Evolutionary conservation across 2,113 vertebrate genomes (phyloP).

Genomic region (Barbus barbus): DNA sequence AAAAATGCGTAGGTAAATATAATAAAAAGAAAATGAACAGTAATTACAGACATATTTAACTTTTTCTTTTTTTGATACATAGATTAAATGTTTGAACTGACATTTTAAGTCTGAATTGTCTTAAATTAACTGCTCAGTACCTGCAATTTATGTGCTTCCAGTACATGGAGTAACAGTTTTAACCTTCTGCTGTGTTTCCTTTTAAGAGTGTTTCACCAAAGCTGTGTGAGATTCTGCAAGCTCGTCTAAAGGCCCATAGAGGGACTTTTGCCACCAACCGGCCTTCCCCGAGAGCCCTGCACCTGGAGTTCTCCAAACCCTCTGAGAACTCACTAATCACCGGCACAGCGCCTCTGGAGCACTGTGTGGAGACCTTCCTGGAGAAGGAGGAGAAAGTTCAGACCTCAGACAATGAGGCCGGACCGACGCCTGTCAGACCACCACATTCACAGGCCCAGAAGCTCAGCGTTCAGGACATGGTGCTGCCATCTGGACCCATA

Average conservation of each 20-base stretch:
- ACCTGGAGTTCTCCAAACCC: constrained; percentile 70
- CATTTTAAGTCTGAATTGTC: too few relatives aligned
- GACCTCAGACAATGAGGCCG: constrained; percentile 59
- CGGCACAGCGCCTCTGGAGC: constrained; percentile 62
- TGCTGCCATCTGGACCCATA: constrained; percentile 64
- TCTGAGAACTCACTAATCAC: constrained; percentile 46
- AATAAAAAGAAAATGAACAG: not conserved
- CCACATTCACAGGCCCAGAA: constrained; percentile 22
- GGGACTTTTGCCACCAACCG: constrained; percentile 57
- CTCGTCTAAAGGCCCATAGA: constrained; percentile 66
- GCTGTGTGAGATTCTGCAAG: constrained; percentile 69
- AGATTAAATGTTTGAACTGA: too few relatives aligned
- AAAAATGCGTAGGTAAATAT: not conserved
- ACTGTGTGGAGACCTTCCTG: constrained; percentile 70
- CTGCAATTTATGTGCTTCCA: not conserved
- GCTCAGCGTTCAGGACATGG: constrained; percentile 57
- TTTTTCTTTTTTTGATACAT: too few relatives aligned
- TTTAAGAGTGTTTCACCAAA: constrained; percentile 70
- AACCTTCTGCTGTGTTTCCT: not conserved
- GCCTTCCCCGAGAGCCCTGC: constrained; percentile 69
- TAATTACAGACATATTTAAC: too few relatives aligned
- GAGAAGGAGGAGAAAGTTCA: constrained; percentile 67
- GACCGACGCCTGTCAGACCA: constrained; percentile 63
- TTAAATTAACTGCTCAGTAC: too few relatives aligned
- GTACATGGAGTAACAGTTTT: not conserved